phyloP scores from a whole-genome alignment of 2,797 vertebrate genomes.

The Hippopotamyrus pictus region DNA sequence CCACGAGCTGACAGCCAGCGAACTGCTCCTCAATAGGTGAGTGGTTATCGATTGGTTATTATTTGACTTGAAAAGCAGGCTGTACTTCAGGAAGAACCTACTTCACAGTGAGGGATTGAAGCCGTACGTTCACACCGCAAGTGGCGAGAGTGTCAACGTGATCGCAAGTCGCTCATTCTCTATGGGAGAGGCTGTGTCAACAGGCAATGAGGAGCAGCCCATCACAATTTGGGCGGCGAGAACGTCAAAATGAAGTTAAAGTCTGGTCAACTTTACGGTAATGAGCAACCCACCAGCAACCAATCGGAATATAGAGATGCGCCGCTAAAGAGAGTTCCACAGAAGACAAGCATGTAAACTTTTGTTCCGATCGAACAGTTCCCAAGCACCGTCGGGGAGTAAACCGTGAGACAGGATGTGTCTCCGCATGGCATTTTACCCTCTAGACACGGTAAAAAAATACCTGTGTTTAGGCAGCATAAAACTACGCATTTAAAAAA shows the following conservation, averaged over 20 bases:
- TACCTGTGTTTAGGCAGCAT: too few species aligned
- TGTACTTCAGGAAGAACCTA: neutral
- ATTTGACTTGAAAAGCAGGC: neutral
- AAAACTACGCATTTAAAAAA: too few species aligned
- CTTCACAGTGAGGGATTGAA: neutral
- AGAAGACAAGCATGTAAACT: too few species aligned
- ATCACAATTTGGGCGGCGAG: neutral
- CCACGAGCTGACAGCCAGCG: slow-evolving; percentile 84
- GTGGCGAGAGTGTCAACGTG: neutral
- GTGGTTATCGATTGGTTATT: neutral
- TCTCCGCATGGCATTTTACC: too few species aligned
- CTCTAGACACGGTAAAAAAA: too few species aligned
- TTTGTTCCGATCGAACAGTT: too few species aligned
- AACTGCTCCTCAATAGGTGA: slow-evolving; percentile 85
- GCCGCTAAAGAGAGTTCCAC: too few species aligned
- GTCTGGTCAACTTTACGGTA: too few species aligned
- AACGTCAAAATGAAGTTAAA: neutral
- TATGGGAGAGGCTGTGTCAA: neutral
- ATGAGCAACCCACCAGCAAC: too few species aligned
- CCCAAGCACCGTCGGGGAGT: too few species aligned
- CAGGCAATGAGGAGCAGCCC: neutral
- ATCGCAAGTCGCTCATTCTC: neutral
- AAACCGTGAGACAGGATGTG: too few species aligned
- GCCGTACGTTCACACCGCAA: neutral
- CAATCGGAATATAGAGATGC: too few species aligned